Base-by-base conservation (phyloP, 2,113 vertebrate genomes). In the Haplochromis burtoni region DNA sequence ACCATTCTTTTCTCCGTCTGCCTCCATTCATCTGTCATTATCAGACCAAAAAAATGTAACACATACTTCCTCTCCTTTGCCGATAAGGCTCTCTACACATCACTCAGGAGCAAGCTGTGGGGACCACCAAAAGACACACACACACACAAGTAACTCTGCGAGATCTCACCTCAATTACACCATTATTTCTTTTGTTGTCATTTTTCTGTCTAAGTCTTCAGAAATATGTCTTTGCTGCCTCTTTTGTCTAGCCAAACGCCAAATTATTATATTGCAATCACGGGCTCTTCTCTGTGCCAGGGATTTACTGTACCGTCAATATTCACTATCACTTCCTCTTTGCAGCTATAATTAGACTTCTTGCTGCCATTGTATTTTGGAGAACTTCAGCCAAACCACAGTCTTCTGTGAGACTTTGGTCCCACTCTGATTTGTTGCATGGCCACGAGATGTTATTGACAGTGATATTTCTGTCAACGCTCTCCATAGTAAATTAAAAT, bases 11-110 rank as follows among this genome's bases (percentile, higher is more conserved):
- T 88, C 85, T 94, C 91, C 90, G 86, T 93, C 87, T 86, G 83
- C 86, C 59, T 92, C 83, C 84, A 89, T 94, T 92, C 90, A 92
- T 93, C 88, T 93, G 88, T 93, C 89, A 90, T 94, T 90, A 93
- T 94, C 89, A 88, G 83, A 91, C 81, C 81, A 86, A 90, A 90
- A 78, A 91, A 93, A 54, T 40, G 92, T 91, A 93, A 92, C 91
- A 84, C 89, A 88, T 26, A 89, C 88, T 87, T 92, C 82, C 79
- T 81, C 89, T 88, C 79, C 66, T 38, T 11, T 16, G 81, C 84
- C 24, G 87, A 94, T 92, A 93, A 95, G 91, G 76, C 85, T 86
- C 35, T 16, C 35, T 16, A 55, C 82, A 89, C 82, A 92, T 93
- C 89, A 89, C 71, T 93, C 87, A 80, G 90, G 57, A 88, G 82